These are phyloP conservation scores for Cygnus atratus DNA, from an alignment of 2,113 vertebrate genomes.

Conservation along the genomic window DNA sequence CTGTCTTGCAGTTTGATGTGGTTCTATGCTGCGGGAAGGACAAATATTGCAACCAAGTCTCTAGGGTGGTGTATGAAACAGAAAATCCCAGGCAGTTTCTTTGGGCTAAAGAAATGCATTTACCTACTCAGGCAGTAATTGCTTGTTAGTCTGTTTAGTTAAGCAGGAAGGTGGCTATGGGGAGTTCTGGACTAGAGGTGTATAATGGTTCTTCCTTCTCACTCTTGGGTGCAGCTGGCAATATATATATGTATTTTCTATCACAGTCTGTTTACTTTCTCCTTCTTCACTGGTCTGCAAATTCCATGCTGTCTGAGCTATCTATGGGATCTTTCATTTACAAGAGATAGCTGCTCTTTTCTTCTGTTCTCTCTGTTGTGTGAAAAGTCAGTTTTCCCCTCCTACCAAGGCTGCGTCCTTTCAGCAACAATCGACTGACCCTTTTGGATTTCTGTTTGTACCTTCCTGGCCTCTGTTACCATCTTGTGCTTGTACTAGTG, in stretches of 20 bases:
- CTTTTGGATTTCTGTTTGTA: background rate
- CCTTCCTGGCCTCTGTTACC: background rate
- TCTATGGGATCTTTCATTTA: background rate
- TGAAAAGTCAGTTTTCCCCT: background rate
- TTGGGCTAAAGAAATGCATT: background rate
- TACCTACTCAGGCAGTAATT: background rate
- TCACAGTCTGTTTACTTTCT: background rate
- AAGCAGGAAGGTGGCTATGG: background rate
- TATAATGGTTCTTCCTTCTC: background rate
- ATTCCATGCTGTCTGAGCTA: background rate
- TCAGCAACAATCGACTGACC: background rate
- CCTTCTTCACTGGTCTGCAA: background rate
- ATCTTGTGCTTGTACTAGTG: background rate
- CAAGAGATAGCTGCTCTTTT: background rate
- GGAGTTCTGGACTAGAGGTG: background rate
- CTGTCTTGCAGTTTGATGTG: background rate
- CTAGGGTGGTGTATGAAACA: background rate
- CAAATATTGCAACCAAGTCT: background rate
- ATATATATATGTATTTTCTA: background rate
- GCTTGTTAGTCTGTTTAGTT: background rate
- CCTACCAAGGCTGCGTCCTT: background rate
- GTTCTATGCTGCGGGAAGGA: rapidly evolving
- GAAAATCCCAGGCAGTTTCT: background rate
- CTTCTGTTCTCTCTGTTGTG: background rate
- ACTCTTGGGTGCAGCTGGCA: background rate